A percentile compares a stretch with the other conserved stretches of the same genome.
phyloP scores from a whole-genome alignment of 1,140 invertebrate genomes.

The Drosophila orena region DNA sequence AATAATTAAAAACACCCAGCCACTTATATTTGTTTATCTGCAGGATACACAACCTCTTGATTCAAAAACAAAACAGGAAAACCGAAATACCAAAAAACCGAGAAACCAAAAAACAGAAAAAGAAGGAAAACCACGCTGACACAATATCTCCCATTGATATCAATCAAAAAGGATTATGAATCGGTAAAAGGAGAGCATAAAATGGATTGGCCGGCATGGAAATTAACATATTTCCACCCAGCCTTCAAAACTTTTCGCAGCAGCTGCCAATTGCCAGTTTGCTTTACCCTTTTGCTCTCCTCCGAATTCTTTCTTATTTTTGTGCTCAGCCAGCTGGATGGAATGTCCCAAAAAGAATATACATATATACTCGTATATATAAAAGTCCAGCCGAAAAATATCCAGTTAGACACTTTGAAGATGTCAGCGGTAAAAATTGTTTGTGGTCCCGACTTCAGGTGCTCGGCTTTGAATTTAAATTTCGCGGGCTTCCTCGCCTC shows the following conservation, averaged over 20 bases:
- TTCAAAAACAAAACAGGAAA: not conserved
- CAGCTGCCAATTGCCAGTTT: constrained; percentile 55
- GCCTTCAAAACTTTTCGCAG: constrained; percentile 31
- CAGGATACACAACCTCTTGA: not conserved
- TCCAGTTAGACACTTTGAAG: constrained; percentile 64
- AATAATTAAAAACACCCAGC: constrained; percentile 65
- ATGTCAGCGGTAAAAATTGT: constrained; percentile 61
- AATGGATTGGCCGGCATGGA: constrained; percentile 19
- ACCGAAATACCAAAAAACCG: too few species aligned
- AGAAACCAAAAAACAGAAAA: not conserved
- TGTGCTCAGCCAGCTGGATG: not conserved
- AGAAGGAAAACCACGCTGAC: not conserved
- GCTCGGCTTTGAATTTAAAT: constrained; percentile 56
- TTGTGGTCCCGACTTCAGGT: constrained; percentile 59
- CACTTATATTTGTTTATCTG: not conserved
- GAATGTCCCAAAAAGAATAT: not conserved
- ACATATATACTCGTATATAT: too few species aligned
- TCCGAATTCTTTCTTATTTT: constrained; percentile 1
- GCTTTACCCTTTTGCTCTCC: constrained; percentile 14
- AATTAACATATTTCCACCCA: constrained; percentile 35
- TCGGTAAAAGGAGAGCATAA: constrained; percentile 31
- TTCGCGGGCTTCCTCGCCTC: constrained; percentile 26
- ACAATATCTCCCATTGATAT: constrained; percentile 29
- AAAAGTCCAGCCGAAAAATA: not conserved
- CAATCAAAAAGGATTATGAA: constrained; percentile 71